A percentile compares a stretch with the other conserved stretches of the same genome.
Conservation (phyloP, 2,113 vertebrate species). For the Malurus melanocephalus region DNA sequence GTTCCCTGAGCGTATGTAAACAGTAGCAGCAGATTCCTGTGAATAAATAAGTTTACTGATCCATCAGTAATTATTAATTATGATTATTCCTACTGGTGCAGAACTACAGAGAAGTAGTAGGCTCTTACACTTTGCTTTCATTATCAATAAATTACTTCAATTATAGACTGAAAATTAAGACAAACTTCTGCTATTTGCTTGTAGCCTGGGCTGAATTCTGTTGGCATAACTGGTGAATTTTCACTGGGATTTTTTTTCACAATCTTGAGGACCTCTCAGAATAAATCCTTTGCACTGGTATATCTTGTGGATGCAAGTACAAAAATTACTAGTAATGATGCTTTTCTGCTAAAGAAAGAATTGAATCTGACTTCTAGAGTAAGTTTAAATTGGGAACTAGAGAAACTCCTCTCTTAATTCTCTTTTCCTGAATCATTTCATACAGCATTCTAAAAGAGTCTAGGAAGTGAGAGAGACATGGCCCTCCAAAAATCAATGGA, state of each 20-base stretch:
- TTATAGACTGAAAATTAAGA: neutral
- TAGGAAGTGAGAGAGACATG: neutral
- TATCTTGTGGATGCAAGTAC: neutral
- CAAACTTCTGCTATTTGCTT: neutral
- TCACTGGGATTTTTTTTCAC: neutral
- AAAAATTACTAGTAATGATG: neutral
- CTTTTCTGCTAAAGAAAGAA: neutral
- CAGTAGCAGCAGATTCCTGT: neutral
- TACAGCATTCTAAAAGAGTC: neutral
- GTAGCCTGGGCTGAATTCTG: neutral
- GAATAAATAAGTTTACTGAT: neutral
- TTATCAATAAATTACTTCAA: neutral
- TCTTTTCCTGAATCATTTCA: neutral
- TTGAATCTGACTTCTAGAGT: neutral
- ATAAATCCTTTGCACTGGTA: neutral
- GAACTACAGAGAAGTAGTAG: neutral
- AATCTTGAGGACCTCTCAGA: neutral
- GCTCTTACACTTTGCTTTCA: neutral
- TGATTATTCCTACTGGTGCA: neutral
- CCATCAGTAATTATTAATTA: neutral
- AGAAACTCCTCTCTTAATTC: neutral
- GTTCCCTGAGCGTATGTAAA: neutral
- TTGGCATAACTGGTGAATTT: neutral
- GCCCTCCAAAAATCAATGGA: neutral
- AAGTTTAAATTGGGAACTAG: neutral